Conservation (phyloP, 23 tunicate genomes). For the Corella eumyota region DNA sequence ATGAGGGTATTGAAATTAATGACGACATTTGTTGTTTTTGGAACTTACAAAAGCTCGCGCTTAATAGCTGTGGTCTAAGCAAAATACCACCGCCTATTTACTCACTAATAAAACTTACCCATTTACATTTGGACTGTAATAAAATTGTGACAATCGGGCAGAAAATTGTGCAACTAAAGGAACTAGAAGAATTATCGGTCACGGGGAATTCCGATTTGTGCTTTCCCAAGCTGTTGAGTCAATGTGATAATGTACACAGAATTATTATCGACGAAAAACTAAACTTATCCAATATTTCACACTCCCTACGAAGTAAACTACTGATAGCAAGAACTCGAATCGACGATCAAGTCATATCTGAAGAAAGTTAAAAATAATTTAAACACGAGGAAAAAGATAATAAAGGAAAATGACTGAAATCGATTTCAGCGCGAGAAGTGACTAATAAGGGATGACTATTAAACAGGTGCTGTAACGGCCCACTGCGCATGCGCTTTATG, state of each 20-base stretch:
- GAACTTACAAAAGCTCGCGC: conserved; percentile 62
- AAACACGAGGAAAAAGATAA: no score
- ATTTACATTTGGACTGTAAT: conserved; percentile 81
- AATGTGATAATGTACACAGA: conserved; percentile 40
- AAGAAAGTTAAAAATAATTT: no score
- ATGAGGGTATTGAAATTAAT: conserved; percentile 68
- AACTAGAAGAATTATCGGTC: conserved; percentile 76
- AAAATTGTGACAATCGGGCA: conserved; percentile 24
- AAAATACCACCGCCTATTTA: conserved; percentile 41
- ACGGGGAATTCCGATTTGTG: conserved; percentile 53
- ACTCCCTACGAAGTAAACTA: conserved; percentile 36
- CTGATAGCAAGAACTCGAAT: conserved; percentile 30
- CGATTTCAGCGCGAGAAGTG: no score
- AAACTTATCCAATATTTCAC: conserved; percentile 30
- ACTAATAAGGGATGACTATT: no score
- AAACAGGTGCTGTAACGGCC: no score
- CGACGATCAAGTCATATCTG: no score
- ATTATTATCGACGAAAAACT: conserved; percentile 60
- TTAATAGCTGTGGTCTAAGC: conserved; percentile 64
- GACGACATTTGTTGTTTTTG: conserved; percentile 71
- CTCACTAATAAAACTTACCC: conserved; percentile 49
- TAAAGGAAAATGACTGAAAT: no score
- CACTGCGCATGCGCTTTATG: no score
- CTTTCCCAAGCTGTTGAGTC: conserved; percentile 64
- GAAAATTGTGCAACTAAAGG: conserved; percentile 53